Base-by-base conservation (phyloP, 1,140 invertebrate species). In the Drosophila erecta region DNA sequence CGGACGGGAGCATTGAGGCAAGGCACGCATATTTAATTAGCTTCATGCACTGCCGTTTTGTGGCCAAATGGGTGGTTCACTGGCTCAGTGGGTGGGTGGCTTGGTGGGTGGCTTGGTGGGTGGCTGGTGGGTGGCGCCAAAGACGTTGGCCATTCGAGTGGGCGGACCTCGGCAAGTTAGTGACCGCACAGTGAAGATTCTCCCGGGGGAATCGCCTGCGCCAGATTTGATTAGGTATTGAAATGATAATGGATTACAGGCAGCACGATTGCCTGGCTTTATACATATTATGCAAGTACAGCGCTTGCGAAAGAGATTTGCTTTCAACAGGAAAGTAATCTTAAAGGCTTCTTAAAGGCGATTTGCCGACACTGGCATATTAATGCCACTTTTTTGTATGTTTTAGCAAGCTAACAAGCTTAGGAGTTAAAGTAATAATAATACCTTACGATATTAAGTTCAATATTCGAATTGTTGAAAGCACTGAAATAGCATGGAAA, bases 1-100 rank as follows among this genome's bases (percentile, higher is more conserved):
- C 79, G 61, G 15, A 20, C 57, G 46, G 60, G 43, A 30, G 58
- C 50, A 57, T 64, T 76, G 72, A 51, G 72, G 73, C 56, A 67
- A 77, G 47, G 76, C 54, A 85, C 76, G 79, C 79, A 81, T 81
- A 77, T 77, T 81, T 81, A 81, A 81, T 81, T 77, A 85, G 61
- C 81, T 69, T 46, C 62, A 53, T 67, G 73, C 73, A 65, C 71
- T 66, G 72, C 40, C 71, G 71, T 75, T 60, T 46, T 40, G 54
- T 17, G 37, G 17, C 30, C 30, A 0, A 30, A 3, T 7, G 40
- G 17, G 46, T 11, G 15, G 30, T 4, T 11, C 14, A 22, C 6
- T n/a, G 53, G 20, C 47, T 41, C 6, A 8, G n/a, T 14, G 35
- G 4, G 4, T 14, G 5, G 14, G 37, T 14, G 37, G 27, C 7